Evolutionary conservation across 2,797 vertebrate species (phyloP).

Genomic region (Chelon labrosus): DNA sequence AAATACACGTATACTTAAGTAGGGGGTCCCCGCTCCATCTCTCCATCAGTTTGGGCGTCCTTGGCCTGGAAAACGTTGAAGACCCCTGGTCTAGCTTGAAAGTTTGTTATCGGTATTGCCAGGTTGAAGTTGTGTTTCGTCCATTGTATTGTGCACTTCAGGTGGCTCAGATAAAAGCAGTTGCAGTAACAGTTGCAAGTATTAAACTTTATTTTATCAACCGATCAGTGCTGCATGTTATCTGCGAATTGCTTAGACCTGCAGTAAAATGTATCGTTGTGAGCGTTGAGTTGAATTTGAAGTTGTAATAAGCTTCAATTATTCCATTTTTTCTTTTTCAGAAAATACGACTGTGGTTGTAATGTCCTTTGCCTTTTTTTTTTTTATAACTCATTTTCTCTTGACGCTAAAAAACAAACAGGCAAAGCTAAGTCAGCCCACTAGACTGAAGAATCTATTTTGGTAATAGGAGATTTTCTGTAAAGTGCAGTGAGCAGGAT

Average conservation of each 20-base stretch:
- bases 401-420: background rate
- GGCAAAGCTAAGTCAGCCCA: constrained; percentile 20
- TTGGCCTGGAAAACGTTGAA: too few species aligned
- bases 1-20: too few species aligned
- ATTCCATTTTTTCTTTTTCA: background rate
- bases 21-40: too few species aligned
- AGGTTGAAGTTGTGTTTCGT: background rate
- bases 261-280: background rate
- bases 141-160: background rate
- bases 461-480: constrained; percentile 45
- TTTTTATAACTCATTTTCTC: background rate
- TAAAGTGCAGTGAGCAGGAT: constrained; percentile 32
- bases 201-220: background rate
- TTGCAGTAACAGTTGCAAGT: background rate
- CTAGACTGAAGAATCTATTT: constrained; percentile 39
- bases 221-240: background rate
- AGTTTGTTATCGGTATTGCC: too few species aligned
- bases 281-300: background rate
- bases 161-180: background rate
- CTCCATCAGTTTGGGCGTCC: too few species aligned
- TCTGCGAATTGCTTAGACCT: background rate
- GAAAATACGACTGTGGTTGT: too few species aligned
- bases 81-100: too few species aligned
- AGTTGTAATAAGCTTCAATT: background rate
- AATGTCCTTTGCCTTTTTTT: background rate